Evolutionary conservation across 2,113 vertebrate genomes (phyloP).

Genomic region (Microtus richardsoni): DNA sequence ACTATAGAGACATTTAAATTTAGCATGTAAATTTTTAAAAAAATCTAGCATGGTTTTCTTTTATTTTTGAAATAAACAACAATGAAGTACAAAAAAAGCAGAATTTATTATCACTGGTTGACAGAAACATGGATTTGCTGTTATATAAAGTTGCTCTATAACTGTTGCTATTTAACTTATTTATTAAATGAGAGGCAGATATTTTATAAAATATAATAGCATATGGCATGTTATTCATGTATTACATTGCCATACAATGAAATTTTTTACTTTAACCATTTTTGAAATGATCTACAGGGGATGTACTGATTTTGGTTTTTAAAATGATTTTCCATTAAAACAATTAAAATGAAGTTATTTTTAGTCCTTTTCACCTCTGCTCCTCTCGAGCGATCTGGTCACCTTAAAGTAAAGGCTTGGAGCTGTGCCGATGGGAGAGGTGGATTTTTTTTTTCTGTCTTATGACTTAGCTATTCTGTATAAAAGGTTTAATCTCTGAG

Average conservation of each 20-base stretch:
- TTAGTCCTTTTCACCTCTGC: not conserved
- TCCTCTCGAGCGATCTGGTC: not conserved
- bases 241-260: not conserved
- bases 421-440: not conserved
- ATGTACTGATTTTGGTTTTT: constrained; percentile 8
- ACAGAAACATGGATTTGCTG: not conserved
- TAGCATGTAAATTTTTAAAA: not conserved
- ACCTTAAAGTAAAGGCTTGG: not conserved
- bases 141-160: not conserved
- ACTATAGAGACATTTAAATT: constrained; percentile 12
- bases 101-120: not conserved
- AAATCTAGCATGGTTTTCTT: not conserved
- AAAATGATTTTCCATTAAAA: constrained; percentile 7
- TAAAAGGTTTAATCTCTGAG: constrained; percentile 20
- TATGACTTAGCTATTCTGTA: not conserved
- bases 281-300: not conserved
- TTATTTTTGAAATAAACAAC: constrained; percentile 20
- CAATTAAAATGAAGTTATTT: not conserved
- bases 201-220: not conserved
- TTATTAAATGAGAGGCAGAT: not conserved
- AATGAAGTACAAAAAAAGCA: constrained; percentile 18
- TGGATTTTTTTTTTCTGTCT: not conserved
- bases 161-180: not conserved
- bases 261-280: not conserved
- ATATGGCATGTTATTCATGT: not conserved